These are phyloP conservation scores for Apis cerana DNA, from an alignment of 1,140 invertebrate genomes.

Conservation along the genomic window DNA sequence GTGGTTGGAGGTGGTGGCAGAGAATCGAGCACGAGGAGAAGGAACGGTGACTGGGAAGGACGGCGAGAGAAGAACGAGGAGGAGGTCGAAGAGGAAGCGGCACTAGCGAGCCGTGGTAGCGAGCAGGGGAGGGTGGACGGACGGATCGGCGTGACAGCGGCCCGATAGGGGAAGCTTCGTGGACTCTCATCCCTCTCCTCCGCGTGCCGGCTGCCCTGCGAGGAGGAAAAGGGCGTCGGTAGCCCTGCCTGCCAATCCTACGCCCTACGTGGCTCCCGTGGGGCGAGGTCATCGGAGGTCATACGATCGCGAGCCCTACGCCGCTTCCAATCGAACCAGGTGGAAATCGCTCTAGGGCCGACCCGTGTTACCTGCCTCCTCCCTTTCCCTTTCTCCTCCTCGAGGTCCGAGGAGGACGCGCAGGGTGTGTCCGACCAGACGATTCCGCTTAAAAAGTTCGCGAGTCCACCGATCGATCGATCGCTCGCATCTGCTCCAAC, in stretches of 20 bases:
- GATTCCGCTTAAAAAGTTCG: not conserved
- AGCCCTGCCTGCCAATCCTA: conserved; percentile 72
- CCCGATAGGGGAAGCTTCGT: conserved; percentile 27
- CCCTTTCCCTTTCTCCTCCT: too few species aligned
- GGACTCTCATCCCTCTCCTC: conserved; percentile 35
- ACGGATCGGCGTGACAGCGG: conserved; percentile 76
- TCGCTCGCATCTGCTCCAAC: not conserved
- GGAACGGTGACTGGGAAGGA: conserved; percentile 47
- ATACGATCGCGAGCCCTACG: conserved; percentile 74
- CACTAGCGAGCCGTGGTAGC: not conserved
- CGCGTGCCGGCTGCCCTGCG: conserved; percentile 20
- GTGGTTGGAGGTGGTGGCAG: conserved; percentile 21
- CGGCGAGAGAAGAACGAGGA: conserved; percentile 49
- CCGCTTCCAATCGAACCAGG: conserved; percentile 35
- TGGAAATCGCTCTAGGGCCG: conserved; percentile 35
- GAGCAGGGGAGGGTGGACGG: conserved; percentile 61
- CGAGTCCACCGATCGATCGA: not conserved
- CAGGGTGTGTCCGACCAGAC: conserved; percentile 42
- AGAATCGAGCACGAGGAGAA: conserved; percentile 57
- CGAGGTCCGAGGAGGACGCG: conserved; percentile 14
- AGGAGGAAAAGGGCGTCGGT: conserved; percentile 63
- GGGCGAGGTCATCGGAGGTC: conserved; percentile 80
- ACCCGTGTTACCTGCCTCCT: not conserved
- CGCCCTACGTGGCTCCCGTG: conserved; percentile 71
- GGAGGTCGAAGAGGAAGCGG: conserved; percentile 28